phyloP scores from a whole-genome alignment of 1,140 invertebrate genomes.

The Varroa destructor region DNA sequence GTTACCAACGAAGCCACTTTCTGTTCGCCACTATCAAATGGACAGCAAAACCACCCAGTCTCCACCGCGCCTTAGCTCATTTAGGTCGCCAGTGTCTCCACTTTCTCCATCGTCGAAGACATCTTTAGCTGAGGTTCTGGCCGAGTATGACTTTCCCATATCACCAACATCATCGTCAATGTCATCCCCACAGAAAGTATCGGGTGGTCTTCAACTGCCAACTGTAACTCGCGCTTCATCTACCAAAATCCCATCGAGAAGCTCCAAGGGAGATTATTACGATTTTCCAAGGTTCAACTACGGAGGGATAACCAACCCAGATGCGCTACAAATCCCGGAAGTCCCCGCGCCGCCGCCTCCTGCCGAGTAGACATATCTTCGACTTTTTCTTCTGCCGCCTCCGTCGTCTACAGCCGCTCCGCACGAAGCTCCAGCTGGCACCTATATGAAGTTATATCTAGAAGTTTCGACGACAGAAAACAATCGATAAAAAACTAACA shows the following conservation, averaged over 20 bases:
- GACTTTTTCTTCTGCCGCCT: no score
- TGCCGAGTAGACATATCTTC: no score
- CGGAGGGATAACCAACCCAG: constrained; percentile 5
- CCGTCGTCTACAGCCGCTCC: no score
- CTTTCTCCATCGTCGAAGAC: constrained; percentile 11
- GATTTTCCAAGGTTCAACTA: constrained; percentile 22
- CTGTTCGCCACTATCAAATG: not conserved
- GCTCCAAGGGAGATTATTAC: constrained; percentile 20
- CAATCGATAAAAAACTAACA: no score
- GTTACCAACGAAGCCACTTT: not conserved
- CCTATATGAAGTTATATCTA: no score
- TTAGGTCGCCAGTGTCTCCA: constrained; percentile 11
- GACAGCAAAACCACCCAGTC: not conserved
- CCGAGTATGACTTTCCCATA: constrained; percentile 21
- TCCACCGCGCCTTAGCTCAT: constrained; percentile 7
- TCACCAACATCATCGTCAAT: not conserved
- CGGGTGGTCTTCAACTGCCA: no score
- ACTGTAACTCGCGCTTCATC: not conserved
- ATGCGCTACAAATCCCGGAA: constrained; percentile 15
- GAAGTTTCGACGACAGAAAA: no score
- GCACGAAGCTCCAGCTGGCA: no score
- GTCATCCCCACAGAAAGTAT: no score
- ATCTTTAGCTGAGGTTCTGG: constrained; percentile 16
- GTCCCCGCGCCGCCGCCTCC: constrained; percentile 18
- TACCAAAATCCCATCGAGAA: not conserved